These are phyloP conservation scores for Esox niger DNA, from an alignment of 2,113 vertebrate genomes.

Conservation along the genomic window DNA sequence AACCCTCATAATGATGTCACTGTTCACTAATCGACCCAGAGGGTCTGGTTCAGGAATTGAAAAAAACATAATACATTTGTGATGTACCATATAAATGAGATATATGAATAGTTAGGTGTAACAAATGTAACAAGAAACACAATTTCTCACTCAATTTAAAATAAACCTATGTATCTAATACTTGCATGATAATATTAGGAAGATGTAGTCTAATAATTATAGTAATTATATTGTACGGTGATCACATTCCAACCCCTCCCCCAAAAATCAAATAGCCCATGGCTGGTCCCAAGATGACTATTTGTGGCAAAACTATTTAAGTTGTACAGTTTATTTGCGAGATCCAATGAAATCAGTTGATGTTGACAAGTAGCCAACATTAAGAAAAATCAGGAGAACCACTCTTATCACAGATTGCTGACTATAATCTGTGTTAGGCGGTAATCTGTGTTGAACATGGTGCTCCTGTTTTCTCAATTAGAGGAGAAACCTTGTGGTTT, in stretches of 20 bases:
- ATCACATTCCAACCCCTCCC: constrained; percentile 47
- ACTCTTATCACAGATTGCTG: too few relatives aligned
- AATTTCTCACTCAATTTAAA: neutral
- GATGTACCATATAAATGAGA: neutral
- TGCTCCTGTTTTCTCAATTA: constrained; percentile 27
- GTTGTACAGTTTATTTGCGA: neutral
- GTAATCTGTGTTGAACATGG: constrained; percentile 12
- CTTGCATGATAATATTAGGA: constrained; percentile 3
- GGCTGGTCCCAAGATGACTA: constrained; percentile 29
- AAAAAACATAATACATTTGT: neutral
- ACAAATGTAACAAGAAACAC: neutral
- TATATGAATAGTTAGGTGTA: neutral
- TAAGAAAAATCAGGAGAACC: too few relatives aligned
- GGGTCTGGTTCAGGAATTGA: neutral
- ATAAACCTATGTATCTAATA: neutral
- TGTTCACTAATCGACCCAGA: neutral
- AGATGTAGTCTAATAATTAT: constrained; percentile 34
- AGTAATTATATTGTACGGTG: constrained; percentile 34
- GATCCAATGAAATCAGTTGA: constrained; percentile 22
- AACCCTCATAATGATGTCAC: neutral
- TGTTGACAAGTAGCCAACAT: constrained; percentile 33
- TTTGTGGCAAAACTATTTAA: constrained; percentile 30
- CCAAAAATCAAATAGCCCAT: neutral
- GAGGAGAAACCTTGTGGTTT: constrained; percentile 27
- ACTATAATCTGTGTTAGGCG: constrained; percentile 28